Base-by-base conservation (phyloP, 2,797 vertebrate genomes). In the Chloroceryle inda region DNA sequence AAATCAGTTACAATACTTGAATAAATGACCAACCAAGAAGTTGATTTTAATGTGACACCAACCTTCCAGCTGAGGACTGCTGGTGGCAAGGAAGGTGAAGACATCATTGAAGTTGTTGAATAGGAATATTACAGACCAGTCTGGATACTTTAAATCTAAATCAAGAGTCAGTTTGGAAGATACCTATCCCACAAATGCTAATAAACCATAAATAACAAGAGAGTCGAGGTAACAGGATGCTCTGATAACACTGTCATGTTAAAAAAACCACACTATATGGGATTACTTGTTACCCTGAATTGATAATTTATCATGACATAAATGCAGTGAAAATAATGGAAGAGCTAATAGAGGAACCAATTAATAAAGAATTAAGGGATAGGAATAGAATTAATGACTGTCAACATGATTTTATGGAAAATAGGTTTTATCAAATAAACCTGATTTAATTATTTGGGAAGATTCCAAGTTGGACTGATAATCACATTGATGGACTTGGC, bases 331-430 rank as follows among this genome's bases (percentile, higher is more conserved):
- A 95, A 93, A 93, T 79, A 96, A 94, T 68, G 56, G 78, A 83
- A 95, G 37, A 92, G 56, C 68, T 95, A 92, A 96, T 71, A 92
- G 80, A 88, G 61, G 86, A 93, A 87, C 59, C 80, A 96, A 96
- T 96, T 96, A 94, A 97, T 96, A 93, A 93, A 96, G 95, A 91
- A 96, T 96, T 96, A 96, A 88, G 71, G 94, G 78, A 83, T 53
- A 91, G 91, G 75, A 91, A 87, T 67, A 74, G 84, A 94, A 96
- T 93, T 97, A 95, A 95, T 95, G 91, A 82, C 88, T 95, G 91
- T 95, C 95, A 95, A 96, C 95, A 96, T 91, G 92, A 96, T 96
- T 97, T 97, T 96, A 94, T 96, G 86, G 91, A 96, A 96, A 96
- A 96, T 56, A 95, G 84, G 91, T 95, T 95, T 95, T 96, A 96